phyloP scores from a whole-genome alignment of 2,888 invertebrate genomes.

The Ophion obscuratus region DNA sequence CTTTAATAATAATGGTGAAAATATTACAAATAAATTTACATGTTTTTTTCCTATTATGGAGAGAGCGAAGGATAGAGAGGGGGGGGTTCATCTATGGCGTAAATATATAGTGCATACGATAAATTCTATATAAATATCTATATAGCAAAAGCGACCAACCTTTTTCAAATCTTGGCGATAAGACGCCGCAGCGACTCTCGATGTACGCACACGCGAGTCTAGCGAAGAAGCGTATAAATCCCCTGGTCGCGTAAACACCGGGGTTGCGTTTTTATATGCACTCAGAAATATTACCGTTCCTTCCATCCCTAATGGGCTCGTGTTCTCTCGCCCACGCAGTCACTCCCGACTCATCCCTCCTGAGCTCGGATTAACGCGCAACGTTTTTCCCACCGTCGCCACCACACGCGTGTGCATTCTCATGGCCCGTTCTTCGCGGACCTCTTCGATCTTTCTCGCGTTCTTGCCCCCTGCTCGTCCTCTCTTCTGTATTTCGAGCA shows the following conservation, averaged over 20 bases:
- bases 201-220: not conserved
- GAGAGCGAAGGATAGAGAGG: too few species aligned
- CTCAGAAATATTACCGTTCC: slow-evolving; percentile 64
- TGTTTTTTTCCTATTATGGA: too few species aligned
- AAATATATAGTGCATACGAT: too few species aligned
- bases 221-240: slow-evolving; percentile 23
- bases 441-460: slow-evolving; percentile 31
- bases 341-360: not conserved
- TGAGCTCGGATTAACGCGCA: slow-evolving; percentile 38
- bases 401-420: not conserved
- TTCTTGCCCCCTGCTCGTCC: not conserved
- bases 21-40: too few species aligned
- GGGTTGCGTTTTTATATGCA: slow-evolving; percentile 46
- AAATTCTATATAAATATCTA: too few species aligned
- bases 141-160: too few species aligned
- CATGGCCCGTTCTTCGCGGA: not conserved
- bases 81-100: too few species aligned
- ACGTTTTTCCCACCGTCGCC: not conserved
- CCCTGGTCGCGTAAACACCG: slow-evolving; percentile 28
- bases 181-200: not conserved
- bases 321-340: slow-evolving; percentile 23
- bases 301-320: slow-evolving; percentile 44
- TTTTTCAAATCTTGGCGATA: too few species aligned
- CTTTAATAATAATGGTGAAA: too few species aligned
- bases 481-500: slow-evolving; percentile 8